Conservation (phyloP, 2,888 invertebrate species). For the Taenaris catops region DNA sequence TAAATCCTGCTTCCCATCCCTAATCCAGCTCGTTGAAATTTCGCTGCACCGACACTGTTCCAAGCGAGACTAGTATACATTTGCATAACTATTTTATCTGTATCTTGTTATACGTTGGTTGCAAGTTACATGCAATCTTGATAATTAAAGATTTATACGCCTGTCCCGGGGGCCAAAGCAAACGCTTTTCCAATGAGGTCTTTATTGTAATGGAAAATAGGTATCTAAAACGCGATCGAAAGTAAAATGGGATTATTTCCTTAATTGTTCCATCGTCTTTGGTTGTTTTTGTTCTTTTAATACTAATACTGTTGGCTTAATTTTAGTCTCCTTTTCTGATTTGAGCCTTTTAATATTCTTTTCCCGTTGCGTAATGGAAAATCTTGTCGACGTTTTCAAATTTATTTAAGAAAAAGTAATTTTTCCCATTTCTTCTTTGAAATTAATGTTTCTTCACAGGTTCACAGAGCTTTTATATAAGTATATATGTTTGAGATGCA, state of each 20-base stretch:
- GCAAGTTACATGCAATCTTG: constrained; percentile 33
- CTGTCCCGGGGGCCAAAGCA: constrained; percentile 19
- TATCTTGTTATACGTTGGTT: constrained; percentile 34
- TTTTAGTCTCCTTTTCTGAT: no score
- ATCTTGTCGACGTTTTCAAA: no score
- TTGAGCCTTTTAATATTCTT: no score
- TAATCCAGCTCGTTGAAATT: constrained; percentile 37
- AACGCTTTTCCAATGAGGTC: constrained; percentile 25
- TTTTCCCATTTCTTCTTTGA: no score
- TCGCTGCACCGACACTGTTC: constrained; percentile 28
- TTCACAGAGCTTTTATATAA: no score
- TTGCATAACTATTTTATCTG: constrained; percentile 49
- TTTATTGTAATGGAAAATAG: constrained; percentile 23
- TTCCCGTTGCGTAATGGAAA: no score
- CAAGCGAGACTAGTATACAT: constrained; percentile 34
- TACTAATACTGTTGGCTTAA: no score
- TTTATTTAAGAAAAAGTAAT: no score
- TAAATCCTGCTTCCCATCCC: constrained; percentile 25
- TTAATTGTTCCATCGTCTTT: constrained; percentile 5
- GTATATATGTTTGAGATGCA: no score
- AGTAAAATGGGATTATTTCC: constrained; percentile 7
- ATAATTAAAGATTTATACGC: constrained; percentile 36
- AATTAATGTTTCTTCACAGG: no score
- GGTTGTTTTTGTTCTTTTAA: no score
- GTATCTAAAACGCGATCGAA: constrained; percentile 11